Conservation (phyloP, 2,113 vertebrate species). For the Nestor notabilis region DNA sequence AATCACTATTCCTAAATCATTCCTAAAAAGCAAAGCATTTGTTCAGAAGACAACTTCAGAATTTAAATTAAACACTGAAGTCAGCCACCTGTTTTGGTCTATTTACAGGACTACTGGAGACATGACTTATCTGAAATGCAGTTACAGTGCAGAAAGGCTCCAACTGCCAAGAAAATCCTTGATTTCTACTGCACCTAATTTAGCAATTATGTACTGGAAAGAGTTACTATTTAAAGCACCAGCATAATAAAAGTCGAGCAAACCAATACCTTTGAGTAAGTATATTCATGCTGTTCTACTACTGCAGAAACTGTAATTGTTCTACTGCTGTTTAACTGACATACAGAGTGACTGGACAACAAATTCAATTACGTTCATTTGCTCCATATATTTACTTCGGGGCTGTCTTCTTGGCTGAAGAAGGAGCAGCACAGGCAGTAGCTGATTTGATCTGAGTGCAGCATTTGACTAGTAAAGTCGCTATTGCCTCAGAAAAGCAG, state of each 20-base stretch:
- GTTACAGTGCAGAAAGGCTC: constrained; percentile 1
- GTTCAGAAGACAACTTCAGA: constrained; percentile 42
- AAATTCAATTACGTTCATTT: background rate
- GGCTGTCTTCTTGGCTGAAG: background rate
- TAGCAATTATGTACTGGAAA: constrained; percentile 32
- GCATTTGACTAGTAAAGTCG: background rate
- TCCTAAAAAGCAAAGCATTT: constrained; percentile 48
- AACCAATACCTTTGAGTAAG: constrained; percentile 9
- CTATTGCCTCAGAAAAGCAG: background rate
- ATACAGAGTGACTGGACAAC: background rate
- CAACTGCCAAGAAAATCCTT: constrained; percentile 48
- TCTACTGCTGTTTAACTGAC: background rate
- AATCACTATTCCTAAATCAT: constrained; percentile 34
- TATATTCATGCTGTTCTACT: background rate
- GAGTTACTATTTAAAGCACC: constrained; percentile 5
- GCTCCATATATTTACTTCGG: background rate
- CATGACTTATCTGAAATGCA: constrained; percentile 17
- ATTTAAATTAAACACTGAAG: constrained; percentile 46
- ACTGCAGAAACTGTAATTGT: background rate
- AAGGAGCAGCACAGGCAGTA: background rate
- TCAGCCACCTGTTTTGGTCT: constrained; percentile 51
- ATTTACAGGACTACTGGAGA: constrained; percentile 46
- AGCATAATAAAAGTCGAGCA: background rate
- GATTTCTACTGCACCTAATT: constrained; percentile 31
- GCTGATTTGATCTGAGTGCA: background rate